These are phyloP conservation scores for Brachionus asplanchnoidis DNA, from an alignment of 1,140 invertebrate genomes.

Conservation along the genomic window DNA sequence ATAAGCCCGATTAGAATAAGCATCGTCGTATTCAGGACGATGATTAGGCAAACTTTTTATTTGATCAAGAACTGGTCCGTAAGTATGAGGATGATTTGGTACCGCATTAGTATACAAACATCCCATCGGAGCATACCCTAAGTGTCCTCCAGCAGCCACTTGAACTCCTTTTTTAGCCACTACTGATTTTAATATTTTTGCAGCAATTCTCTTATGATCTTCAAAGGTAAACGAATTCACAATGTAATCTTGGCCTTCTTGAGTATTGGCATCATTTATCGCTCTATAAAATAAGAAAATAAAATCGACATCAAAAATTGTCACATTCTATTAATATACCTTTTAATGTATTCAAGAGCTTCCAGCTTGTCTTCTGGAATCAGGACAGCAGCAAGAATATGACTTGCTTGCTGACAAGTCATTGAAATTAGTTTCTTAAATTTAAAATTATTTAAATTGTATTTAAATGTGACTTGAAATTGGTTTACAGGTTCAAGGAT, in stretches of 20 bases:
- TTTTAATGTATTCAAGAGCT: conserved; percentile 39
- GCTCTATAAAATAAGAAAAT: neutral
- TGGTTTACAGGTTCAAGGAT: conserved; percentile 30
- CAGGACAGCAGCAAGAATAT: conserved; percentile 19
- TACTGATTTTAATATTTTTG: neutral
- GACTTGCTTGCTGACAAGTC: conserved; percentile 40
- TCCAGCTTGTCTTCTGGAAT: conserved; percentile 29
- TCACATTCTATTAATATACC: neutral
- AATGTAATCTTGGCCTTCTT: conserved; percentile 42
- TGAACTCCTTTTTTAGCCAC: conserved; percentile 10
- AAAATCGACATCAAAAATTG: neutral
- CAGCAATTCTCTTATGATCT: conserved; percentile 34
- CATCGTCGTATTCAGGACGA: conserved; percentile 8
- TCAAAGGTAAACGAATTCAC: conserved; percentile 27
- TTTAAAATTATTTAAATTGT: neutral
- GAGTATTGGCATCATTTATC: conserved; percentile 38
- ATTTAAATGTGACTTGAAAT: neutral
- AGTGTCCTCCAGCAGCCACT: conserved; percentile 39
- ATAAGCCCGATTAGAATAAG: neutral
- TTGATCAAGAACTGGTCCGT: conserved; percentile 22
- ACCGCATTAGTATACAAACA: neutral
- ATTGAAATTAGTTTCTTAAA: conserved; percentile 40
- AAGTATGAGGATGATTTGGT: conserved; percentile 33
- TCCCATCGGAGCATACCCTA: conserved; percentile 33
- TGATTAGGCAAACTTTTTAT: conserved; percentile 37